Conservation (phyloP, 2,888 invertebrate genomes). For the Polylopha cassiicola region DNA sequence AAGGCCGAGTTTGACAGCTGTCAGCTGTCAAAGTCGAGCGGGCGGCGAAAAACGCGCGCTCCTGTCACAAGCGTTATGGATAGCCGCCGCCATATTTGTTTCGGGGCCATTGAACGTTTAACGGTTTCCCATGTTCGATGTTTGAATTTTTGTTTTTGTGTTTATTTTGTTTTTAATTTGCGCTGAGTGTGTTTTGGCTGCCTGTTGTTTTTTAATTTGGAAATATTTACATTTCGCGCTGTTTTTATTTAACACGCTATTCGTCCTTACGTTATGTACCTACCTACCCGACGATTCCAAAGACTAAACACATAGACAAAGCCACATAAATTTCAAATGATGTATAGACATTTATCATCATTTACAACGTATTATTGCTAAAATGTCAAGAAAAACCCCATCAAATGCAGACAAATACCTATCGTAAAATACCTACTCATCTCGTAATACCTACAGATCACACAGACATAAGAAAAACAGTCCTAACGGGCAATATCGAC, state of each 20-base stretch:
- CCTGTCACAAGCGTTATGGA: conserved; percentile 66
- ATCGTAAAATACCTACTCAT: conserved; percentile 7
- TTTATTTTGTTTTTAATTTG: conserved; percentile 14
- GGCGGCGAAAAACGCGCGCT: conserved; percentile 58
- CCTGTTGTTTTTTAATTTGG: too few relatives aligned
- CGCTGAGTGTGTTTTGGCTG: conserved; percentile 14
- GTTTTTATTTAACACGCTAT: too few relatives aligned
- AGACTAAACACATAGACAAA: too few relatives aligned
- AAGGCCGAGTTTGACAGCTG: conserved; percentile 65
- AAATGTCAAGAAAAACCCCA: too few relatives aligned
- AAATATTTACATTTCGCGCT: too few relatives aligned
- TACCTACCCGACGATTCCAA: too few relatives aligned
- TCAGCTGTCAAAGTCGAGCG: conserved; percentile 46
- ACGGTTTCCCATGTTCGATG: conserved; percentile 20
- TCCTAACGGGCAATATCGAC: conserved; percentile 63
- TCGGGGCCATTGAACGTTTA: conserved; percentile 47
- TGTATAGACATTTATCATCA: too few relatives aligned
- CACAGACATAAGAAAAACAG: conserved; percentile 45
- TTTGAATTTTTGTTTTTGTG: conserved; percentile 18
- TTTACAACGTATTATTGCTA: too few relatives aligned
- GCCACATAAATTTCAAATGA: too few relatives aligned
- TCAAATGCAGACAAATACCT: too few relatives aligned
- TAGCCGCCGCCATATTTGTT: conserved; percentile 54
- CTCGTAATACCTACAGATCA: conserved; percentile 5
- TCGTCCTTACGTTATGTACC: too few relatives aligned